Evolutionary conservation across 2,797 vertebrate species (phyloP).

Genomic region (Glyptemys insculpta): DNA sequence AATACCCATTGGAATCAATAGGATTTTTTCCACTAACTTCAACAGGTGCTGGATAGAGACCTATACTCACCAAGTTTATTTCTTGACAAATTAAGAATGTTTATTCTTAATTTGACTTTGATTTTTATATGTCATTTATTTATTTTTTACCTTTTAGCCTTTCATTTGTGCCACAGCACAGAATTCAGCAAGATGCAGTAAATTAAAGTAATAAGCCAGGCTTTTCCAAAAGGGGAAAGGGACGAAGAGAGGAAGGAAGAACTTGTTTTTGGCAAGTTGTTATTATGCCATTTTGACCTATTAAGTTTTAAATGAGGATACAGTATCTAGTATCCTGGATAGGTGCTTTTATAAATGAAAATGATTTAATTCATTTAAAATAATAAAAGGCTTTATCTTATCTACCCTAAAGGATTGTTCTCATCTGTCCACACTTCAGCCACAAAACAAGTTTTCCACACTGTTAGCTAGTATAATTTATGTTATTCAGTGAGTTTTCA

Average conservation of each 20-base stretch:
- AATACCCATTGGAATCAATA: neutral
- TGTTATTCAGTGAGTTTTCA: neutral
- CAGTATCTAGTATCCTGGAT: neutral
- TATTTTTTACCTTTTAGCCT: neutral
- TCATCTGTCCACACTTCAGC: neutral
- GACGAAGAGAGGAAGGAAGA: neutral
- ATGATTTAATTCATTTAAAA: constrained; percentile 14
- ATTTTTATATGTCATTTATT: neutral
- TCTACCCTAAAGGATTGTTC: neutral
- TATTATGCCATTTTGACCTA: neutral
- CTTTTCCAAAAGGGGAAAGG: neutral
- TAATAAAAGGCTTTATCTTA: neutral
- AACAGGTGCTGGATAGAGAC: neutral
- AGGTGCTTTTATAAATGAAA: neutral
- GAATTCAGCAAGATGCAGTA: neutral
- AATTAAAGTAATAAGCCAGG: neutral
- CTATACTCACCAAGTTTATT: neutral
- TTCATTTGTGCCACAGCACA: neutral
- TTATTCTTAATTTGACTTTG: neutral
- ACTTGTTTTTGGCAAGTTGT: neutral
- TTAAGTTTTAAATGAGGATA: neutral
- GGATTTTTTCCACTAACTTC: neutral
- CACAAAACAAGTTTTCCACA: neutral
- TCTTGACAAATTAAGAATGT: neutral
- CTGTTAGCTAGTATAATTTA: constrained; percentile 4